Base-by-base conservation (phyloP, 1,140 invertebrate species). In the Drosophila nasuta region DNA sequence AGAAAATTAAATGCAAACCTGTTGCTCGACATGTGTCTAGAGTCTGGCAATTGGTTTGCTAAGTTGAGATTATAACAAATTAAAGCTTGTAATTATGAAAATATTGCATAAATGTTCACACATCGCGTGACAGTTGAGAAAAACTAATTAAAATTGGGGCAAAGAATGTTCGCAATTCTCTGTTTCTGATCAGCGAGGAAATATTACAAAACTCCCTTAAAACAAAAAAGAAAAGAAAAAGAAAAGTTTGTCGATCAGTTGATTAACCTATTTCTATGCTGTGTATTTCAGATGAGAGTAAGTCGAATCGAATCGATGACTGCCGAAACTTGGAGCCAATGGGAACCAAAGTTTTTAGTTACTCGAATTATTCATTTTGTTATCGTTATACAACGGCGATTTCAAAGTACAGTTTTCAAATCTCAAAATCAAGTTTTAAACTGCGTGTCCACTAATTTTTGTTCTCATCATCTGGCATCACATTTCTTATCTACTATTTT, bases 181-280 rank as follows among this genome's bases (percentile, higher is more conserved):
- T 43, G 35, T 35, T 59, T 52, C 45, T 11, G 48, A 15, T 45
- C 33, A n/a, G 13, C 48, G 20, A 70, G 13, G 38, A 41, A 45
- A 13, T 8, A 48, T 10, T 25, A n/a, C 7, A 1, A 1, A 43
- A 4, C 25, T 28, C 10, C 10, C 11, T n/a, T n/a, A 49, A 4
- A 7, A 5, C 15, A 15, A 15, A 20, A 20, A 20, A 20, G 0
- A 20, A 20, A 20, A 20, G 20, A 20, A 20, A 25, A 4, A 25
- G 38, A 6, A 46, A 25, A 28, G n/a, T 4, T 15, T 45, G 7
- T 28, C 17, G 6, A 15, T 33, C 3, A 33, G 28, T 73, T 20
- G 65, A 70, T 75, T 82, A 82, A 82, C 57, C 17, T 59, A 82
- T 82, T 74, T 82, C 43, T 46, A 46, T 82, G 79, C 48, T 57